Evolutionary conservation across 2,888 invertebrate species (phyloP).

Genomic region (Folsomia candida): DNA sequence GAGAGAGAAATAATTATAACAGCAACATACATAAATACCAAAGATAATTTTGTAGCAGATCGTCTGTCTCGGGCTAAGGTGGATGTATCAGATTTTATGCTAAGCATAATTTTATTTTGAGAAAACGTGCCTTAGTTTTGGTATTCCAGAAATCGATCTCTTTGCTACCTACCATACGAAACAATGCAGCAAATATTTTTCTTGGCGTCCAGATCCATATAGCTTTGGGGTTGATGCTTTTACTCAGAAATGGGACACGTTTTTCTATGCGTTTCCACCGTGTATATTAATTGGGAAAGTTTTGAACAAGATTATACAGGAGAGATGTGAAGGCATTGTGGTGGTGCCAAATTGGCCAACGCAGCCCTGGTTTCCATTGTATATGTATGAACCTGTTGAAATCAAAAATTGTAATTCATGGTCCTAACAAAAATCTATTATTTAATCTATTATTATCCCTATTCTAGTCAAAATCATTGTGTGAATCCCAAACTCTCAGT

Average conservation of each 20-base stretch:
- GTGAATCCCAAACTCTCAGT: not conserved
- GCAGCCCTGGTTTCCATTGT: slow-evolving; percentile 15
- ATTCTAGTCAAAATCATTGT: not conserved
- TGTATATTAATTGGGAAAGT: not conserved
- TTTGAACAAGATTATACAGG: slow-evolving; percentile 1
- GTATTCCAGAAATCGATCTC: slow-evolving; percentile 16
- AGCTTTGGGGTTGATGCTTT: slow-evolving; percentile 28
- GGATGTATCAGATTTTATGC: slow-evolving; percentile 13
- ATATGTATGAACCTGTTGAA: not conserved
- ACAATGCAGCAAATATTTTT: slow-evolving; percentile 20
- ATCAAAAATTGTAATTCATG: not conserved
- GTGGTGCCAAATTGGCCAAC: slow-evolving; percentile 12
- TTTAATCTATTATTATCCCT: not conserved
- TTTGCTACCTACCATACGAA: slow-evolving; percentile 17
- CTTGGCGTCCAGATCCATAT: slow-evolving; percentile 26
- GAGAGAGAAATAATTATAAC: not conserved
- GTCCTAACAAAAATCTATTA: no score
- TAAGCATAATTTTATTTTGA: slow-evolving; percentile 3
- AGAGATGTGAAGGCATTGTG: not conserved
- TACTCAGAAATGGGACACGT: slow-evolving; percentile 20
- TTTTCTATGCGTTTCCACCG: slow-evolving; percentile 34
- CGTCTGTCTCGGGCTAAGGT: slow-evolving; percentile 3
- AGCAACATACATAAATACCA: slow-evolving; percentile 15
- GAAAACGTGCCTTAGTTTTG: not conserved
- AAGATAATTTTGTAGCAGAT: slow-evolving; percentile 17